Evolutionary conservation across 2,113 vertebrate species (phyloP).

Genomic region (Neopipo cinnamomea): DNA sequence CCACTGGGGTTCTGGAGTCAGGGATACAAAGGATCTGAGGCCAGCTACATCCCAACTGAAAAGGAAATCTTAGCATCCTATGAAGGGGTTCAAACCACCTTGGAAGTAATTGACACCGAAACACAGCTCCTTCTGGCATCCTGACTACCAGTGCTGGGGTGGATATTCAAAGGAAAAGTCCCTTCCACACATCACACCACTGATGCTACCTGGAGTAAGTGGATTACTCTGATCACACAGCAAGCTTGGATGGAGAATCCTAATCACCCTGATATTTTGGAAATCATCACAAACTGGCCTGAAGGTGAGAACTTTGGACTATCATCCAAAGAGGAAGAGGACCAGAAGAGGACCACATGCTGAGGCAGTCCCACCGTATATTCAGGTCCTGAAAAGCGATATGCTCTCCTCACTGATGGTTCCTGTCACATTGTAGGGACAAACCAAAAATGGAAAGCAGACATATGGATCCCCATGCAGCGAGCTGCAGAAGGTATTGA

Average conservation of each 20-base stretch:
- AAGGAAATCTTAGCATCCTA: background rate
- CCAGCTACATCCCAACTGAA: background rate
- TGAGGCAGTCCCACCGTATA: background rate
- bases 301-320: background rate
- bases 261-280: background rate
- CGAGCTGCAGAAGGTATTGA: background rate
- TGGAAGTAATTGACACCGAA: background rate
- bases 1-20: background rate
- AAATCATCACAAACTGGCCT: background rate
- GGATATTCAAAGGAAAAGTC: background rate
- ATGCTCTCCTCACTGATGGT: background rate
- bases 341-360: background rate
- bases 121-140: background rate
- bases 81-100: background rate
- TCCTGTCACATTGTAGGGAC: background rate
- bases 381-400: background rate
- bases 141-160: background rate
- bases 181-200: background rate
- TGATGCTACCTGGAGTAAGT: background rate
- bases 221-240: background rate
- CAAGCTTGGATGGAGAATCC: background rate
- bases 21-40: background rate
- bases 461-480: background rate
- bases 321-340: background rate
- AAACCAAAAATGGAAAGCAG: background rate